Base-by-base conservation (phyloP, 2,113 vertebrate genomes). In the Phoenicopterus ruber region DNA sequence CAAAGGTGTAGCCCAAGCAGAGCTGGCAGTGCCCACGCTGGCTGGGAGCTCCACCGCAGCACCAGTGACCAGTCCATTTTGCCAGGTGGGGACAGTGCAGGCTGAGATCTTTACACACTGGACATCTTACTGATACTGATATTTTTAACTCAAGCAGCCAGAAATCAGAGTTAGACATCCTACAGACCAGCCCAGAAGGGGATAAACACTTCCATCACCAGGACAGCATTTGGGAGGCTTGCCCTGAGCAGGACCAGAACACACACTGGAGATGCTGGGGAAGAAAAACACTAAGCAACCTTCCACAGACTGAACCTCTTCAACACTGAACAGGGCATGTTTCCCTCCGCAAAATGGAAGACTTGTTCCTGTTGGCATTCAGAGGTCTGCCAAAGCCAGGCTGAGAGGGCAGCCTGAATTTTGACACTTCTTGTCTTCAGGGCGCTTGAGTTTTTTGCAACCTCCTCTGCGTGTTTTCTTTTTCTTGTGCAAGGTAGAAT, bases 341-440 rank as follows among this genome's bases (percentile, higher is more conserved):
- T 88, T 94, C 59, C 26, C 77, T 47, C 79, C 3, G 1, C 32
- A 50, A 89, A 67, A 81, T 19, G 31, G 44, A 58, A 82, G 77
- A 24, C 38, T 62, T 65, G 25, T 38, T 96, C 77, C 69, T 70
- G 44, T 55, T 89, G 73, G 44, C 57, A 32, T 55, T 66, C 36
- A 15, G 86, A 78, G 72, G 32, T 70, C 83, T 88, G 91, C 69
- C 47, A 62, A 84, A 87, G 65, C 73, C 81, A 89, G 91, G 29
- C 77, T 89, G 89, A 93, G 69, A 1, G 19, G 65, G 55, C 72
- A 95, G 61, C 73, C 77, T 63, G 89, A 38, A 74, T 94, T 95
- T 86, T 93, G 93, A 87, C 73, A 79, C 42, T 73, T 93, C 78
- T 55, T 91, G 47, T 91, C 86, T 91, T 93, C 73, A 85, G 66